phyloP scores from a whole-genome alignment of 2,888 invertebrate genomes.

The Nasonovia ribisnigri region DNA sequence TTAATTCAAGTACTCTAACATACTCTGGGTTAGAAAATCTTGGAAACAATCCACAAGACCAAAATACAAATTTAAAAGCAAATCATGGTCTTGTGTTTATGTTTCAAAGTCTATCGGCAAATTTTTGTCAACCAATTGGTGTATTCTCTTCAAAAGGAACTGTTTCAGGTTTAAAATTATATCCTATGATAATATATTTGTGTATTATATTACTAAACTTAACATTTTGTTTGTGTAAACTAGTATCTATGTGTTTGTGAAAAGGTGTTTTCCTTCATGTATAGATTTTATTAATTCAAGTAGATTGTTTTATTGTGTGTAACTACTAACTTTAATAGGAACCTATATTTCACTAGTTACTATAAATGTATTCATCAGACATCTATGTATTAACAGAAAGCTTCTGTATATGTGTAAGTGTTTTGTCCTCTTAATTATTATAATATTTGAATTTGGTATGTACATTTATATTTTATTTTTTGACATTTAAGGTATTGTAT shows the following conservation, averaged over 20 bases:
- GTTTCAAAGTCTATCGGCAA: not conserved
- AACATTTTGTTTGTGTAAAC: too few relatives aligned
- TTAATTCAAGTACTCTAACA: not conserved
- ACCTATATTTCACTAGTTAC: too few relatives aligned
- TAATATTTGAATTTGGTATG: not conserved
- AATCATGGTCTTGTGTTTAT: constrained; percentile 13
- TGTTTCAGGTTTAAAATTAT: not conserved
- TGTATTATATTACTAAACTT: too few relatives aligned
- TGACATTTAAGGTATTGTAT: not conserved
- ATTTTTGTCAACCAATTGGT: not conserved
- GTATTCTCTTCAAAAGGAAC: not conserved
- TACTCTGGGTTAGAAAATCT: constrained; percentile 18
- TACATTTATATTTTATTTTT: constrained; percentile 6
- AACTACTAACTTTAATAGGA: not conserved
- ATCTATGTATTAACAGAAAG: too few relatives aligned
- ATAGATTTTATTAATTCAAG: too few relatives aligned
- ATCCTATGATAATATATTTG: too few relatives aligned
- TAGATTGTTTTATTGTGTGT: not conserved
- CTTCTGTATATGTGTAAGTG: too few relatives aligned
- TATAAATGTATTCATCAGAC: too few relatives aligned
- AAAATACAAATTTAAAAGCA: constrained; percentile 1
- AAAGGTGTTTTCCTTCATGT: too few relatives aligned
- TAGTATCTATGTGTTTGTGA: constrained; percentile 5
- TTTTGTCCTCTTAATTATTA: too few relatives aligned
- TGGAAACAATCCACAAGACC: constrained; percentile 1